phyloP scores from a whole-genome alignment of 1,140 invertebrate species.

The Heterodera carotae region DNA sequence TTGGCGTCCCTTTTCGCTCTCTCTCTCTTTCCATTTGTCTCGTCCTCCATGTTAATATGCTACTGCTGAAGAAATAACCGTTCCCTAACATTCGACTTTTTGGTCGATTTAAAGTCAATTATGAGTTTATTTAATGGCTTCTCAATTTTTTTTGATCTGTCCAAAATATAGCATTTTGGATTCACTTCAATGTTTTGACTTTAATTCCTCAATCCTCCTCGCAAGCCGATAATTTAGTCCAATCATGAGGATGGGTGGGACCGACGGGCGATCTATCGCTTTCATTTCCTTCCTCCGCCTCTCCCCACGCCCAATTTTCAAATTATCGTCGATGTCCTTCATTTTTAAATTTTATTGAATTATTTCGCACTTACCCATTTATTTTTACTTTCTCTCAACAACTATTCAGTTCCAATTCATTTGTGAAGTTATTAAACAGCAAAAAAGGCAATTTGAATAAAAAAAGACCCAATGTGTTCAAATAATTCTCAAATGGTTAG shows the following conservation, averaged over 20 bases:
- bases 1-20: background rate
- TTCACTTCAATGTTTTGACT: too few relatives aligned
- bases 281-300: background rate
- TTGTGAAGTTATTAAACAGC: background rate
- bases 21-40: background rate
- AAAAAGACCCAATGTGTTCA: background rate
- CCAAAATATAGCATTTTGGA: too few relatives aligned
- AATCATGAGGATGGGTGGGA: background rate
- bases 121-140: too few relatives aligned
- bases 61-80: too few relatives aligned
- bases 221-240: background rate
- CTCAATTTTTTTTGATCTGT: too few relatives aligned
- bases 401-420: too few relatives aligned
- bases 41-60: too few relatives aligned
- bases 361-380: background rate
- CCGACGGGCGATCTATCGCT: background rate
- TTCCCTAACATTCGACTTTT: too few relatives aligned
- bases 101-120: too few relatives aligned
- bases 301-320: background rate
- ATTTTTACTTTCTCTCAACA: background rate
- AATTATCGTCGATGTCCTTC: background rate
- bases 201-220: background rate
- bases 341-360: slow-evolving; percentile 2
- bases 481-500: background rate
- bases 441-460: background rate